These are phyloP conservation scores for Agriotes lineatus DNA, from an alignment of 2,888 invertebrate genomes.

Conservation along the genomic window DNA sequence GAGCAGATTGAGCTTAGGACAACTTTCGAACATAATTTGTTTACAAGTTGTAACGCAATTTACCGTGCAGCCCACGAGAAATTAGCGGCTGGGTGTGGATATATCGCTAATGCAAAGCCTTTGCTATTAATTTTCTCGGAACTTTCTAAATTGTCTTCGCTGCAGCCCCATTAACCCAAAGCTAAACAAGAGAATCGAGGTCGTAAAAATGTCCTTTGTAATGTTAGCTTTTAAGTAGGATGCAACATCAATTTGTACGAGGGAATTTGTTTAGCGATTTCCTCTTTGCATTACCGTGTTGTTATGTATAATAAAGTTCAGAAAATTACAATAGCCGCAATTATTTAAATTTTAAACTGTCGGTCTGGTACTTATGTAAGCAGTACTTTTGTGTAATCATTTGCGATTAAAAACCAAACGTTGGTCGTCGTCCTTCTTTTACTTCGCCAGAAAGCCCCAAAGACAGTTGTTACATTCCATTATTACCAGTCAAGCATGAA, in stretches of 20 bases:
- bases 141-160: slow-evolving; percentile 11
- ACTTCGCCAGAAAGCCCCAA: too few species aligned
- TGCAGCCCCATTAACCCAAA: not conserved
- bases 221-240: not conserved
- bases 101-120: slow-evolving; percentile 4
- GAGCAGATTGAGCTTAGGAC: slow-evolving; percentile 31
- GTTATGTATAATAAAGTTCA: too few species aligned
- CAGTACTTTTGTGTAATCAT: too few species aligned
- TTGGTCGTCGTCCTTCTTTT: too few species aligned
- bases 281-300: not conserved
- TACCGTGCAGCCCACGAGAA: slow-evolving; percentile 10
- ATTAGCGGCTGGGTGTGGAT: slow-evolving; percentile 6
- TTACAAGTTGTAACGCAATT: slow-evolving; percentile 34
- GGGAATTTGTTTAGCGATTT: not conserved
- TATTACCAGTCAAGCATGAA: too few species aligned
- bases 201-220: not conserved
- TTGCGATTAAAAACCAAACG: too few species aligned
- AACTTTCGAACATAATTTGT: slow-evolving; percentile 37
- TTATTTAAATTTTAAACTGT: too few species aligned
- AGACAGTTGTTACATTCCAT: too few species aligned
- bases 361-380: too few species aligned
- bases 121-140: slow-evolving; percentile 1
- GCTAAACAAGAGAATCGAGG: not conserved
- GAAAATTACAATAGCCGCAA: not conserved
- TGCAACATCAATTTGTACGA: not conserved